phyloP scores from a whole-genome alignment of 1,140 invertebrate species.

The Lutraria rhynchaena region DNA sequence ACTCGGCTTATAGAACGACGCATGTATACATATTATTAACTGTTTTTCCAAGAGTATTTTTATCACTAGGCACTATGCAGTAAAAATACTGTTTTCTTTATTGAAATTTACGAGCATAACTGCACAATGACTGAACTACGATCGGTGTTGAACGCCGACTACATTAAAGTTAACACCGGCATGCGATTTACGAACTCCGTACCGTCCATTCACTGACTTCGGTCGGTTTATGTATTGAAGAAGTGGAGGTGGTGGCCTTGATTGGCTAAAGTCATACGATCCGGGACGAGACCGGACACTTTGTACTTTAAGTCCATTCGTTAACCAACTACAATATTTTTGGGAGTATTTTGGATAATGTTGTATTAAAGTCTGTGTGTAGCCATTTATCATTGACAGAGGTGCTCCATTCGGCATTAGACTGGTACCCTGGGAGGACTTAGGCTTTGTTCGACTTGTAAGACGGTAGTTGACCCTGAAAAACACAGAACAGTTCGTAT shows the following conservation, averaged over 20 bases:
- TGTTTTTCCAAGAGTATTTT: too few species aligned
- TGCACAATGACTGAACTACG: too few species aligned
- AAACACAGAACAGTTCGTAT: neutral
- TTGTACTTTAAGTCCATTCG: slow-evolving; percentile 57
- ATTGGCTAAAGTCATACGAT: slow-evolving; percentile 10
- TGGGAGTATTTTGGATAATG: slow-evolving; percentile 50
- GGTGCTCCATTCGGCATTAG: slow-evolving; percentile 52
- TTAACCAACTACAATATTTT: slow-evolving; percentile 50
- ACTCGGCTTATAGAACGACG: too few species aligned
- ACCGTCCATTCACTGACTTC: slow-evolving; percentile 21
- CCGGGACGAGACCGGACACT: slow-evolving; percentile 30
- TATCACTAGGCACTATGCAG: too few species aligned
- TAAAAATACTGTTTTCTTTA: too few species aligned
- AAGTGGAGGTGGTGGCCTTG: slow-evolving; percentile 27
- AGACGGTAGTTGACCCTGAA: slow-evolving; percentile 53
- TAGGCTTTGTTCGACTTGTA: slow-evolving; percentile 40
- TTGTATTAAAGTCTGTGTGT: slow-evolving; percentile 43
- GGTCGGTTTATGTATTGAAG: slow-evolving; percentile 49
- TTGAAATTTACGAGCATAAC: too few species aligned
- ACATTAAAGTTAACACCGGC: slow-evolving; percentile 18
- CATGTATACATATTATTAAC: too few species aligned
- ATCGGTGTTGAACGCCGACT: slow-evolving; percentile 11
- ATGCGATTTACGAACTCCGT: neutral
- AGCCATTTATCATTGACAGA: slow-evolving; percentile 34
- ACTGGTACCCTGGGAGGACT: slow-evolving; percentile 1